Evolutionary conservation across 2,113 vertebrate species (phyloP).

Genomic region (Sander vitreus): DNA sequence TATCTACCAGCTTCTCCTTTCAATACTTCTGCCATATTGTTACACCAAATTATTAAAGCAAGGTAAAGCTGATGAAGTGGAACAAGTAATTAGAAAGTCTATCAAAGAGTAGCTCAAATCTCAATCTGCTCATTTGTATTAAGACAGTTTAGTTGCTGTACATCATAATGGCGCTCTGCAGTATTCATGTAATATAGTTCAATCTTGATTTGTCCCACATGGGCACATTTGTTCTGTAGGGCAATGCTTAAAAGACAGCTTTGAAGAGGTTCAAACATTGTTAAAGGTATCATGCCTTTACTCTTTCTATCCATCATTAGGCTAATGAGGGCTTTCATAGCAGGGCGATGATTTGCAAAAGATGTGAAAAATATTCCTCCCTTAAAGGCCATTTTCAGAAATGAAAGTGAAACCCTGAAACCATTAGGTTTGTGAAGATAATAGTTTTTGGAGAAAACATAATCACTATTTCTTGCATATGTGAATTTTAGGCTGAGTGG

Average conservation of each 20-base stretch:
- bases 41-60: conserved; percentile 47
- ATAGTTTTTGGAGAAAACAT: background rate
- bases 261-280: conserved; percentile 24
- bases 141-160: conserved; percentile 29
- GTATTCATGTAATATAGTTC: conserved; percentile 30
- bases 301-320: conserved; percentile 39
- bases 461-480: background rate
- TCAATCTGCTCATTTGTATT: conserved; percentile 57
- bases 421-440: background rate
- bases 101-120: conserved; percentile 48
- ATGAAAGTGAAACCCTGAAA: background rate
- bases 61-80: conserved; percentile 62
- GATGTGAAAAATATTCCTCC: conserved; percentile 8
- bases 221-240: conserved; percentile 33
- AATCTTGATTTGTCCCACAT: conserved; percentile 41
- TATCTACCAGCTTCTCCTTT: conserved; percentile 24
- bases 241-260: conserved; percentile 16
- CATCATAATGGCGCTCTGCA: conserved; percentile 14
- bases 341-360: conserved; percentile 3
- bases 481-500: background rate
- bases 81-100: conserved; percentile 66
- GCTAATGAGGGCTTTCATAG: conserved; percentile 37
- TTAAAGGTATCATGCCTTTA: background rate
- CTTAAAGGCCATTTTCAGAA: conserved; percentile 18
- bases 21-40: conserved; percentile 32